Base-by-base conservation (phyloP, 2,113 vertebrate species). In the Malurus melanocephalus region DNA sequence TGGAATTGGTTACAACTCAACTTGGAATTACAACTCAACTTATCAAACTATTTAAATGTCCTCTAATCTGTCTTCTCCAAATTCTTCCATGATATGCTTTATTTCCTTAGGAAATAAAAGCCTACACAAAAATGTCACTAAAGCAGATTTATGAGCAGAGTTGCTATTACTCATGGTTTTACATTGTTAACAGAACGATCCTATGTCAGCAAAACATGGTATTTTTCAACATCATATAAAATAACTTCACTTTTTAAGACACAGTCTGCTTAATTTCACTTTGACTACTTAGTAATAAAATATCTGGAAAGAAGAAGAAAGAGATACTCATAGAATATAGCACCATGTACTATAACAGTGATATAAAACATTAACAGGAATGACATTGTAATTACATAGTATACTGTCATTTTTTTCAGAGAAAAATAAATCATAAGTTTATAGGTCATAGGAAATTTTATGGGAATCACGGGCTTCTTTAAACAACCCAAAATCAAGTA, bases 61-160 rank as follows among this genome's bases (percentile, higher is more conserved):
- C 46, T 76, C 30, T 60, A 48, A 55, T 80, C 30, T 56, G 8
- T 60, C 23, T 57, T 80, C 80, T 53, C 35, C 23, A 79, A 82
- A 73, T 66, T 80, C 13, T 87, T 72, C 32, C 49, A 18, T 26
- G 26, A 68, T 53, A 17, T 49, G 19, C 30, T 65, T 81, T 84
- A 38, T 73, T 56, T 62, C 64, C 45, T 60, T 55, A 72, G 59
- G 35, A 91, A 87, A 57, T 33, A 73, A 35, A 81, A 92, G 64
- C 32, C 35, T 81, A 79, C 28, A 65, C 24, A 94, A 76, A 72
- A 33, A 38, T 17, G n/a, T 22, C 3, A 2, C 49, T 28, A 52
- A 38, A 78, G 26, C 21, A 60, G 66, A 85, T 79, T 65, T 64
- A 82, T 43, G 42, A 81, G 51, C 18, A 65, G 20, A 68, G 15